Percentiles rank a stretch among this genome's conserved stretches.
Conservation (phyloP, 2,797 vertebrate species). For the Lycodopsis pacificus region DNA sequence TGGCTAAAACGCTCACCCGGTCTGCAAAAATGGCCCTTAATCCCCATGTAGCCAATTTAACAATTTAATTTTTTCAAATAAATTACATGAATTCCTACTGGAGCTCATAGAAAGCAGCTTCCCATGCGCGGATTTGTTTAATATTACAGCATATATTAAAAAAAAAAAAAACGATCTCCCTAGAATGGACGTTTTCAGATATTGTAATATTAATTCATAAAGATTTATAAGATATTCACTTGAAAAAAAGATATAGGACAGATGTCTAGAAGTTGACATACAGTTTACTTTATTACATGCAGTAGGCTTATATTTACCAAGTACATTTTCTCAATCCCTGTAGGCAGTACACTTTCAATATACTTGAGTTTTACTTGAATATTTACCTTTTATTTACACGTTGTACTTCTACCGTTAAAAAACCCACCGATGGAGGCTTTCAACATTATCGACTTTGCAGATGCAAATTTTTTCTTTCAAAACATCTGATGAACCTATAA, state of each 20-base stretch:
- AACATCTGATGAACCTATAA: too few relatives aligned
- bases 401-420: too few relatives aligned
- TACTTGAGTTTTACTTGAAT: background rate
- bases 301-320: background rate
- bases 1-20: background rate
- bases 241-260: background rate
- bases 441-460: too few relatives aligned
- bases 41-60: background rate
- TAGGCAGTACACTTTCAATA: too few relatives aligned
- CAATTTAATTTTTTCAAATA: background rate
- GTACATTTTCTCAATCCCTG: too few relatives aligned
- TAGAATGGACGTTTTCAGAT: background rate
- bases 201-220: background rate
- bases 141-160: background rate
- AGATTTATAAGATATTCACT: background rate
- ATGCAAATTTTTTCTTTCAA: too few relatives aligned
- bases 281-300: background rate
- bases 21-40: background rate
- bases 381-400: background rate
- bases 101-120: background rate
- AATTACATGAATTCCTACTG: background rate
- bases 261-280: background rate
- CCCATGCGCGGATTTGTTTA: background rate
- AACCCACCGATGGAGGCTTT: too few relatives aligned
- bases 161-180: background rate